A percentile compares a stretch with the other conserved stretches of the same genome.
These are phyloP conservation scores for Sympetrum striolatum DNA, from an alignment of 2,888 invertebrate species.

Conservation along the genomic window DNA sequence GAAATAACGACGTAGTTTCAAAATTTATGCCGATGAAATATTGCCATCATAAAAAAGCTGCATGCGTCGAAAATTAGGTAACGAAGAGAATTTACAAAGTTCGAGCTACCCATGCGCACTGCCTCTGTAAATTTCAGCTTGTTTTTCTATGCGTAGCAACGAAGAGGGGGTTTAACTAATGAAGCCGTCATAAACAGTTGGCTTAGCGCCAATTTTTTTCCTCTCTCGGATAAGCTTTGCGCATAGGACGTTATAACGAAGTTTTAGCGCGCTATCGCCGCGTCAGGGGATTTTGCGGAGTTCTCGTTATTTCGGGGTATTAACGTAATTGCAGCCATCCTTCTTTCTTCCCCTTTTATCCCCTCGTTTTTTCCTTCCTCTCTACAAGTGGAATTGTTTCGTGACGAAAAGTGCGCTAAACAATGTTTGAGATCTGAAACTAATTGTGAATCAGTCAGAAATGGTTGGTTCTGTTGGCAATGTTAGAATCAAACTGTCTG, in stretches of 20 bases:
- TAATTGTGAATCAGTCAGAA: too few species aligned
- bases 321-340: not conserved
- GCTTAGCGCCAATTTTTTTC: not conserved
- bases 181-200: not conserved
- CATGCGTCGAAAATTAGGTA: not conserved
- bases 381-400: too few species aligned
- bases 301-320: not conserved
- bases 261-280: not conserved
- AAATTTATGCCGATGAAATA: too few species aligned
- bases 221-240: not conserved
- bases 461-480: too few species aligned
- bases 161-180: not conserved
- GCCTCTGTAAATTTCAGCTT: not conserved
- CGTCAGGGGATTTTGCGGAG: not conserved
- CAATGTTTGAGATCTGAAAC: too few species aligned
- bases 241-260: not conserved
- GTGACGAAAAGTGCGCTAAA: too few species aligned
- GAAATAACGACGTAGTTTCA: too few species aligned
- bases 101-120: not conserved
- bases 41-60: not conserved
- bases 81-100: not conserved
- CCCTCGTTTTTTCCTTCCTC: not conserved
- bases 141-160: not conserved
- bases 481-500: too few species aligned
- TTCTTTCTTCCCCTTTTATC: not conserved